phyloP scores from a whole-genome alignment of 35 echinoderm and acorn worm species.

The Lytechinus pictus region DNA sequence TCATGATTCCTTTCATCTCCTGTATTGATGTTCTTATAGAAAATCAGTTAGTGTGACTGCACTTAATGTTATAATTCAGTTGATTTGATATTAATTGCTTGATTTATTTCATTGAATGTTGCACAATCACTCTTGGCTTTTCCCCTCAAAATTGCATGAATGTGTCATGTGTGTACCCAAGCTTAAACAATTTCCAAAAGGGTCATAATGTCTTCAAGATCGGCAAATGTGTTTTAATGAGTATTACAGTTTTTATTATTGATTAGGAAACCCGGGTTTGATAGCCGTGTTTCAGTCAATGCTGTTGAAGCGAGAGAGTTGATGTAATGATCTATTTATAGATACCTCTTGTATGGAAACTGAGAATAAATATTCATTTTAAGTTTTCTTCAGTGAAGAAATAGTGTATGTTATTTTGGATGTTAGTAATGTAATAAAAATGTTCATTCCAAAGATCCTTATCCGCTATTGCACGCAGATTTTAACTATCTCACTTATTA shows the following conservation, averaged over 20 bases:
- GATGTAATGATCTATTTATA: not conserved
- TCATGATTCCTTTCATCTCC: not conserved
- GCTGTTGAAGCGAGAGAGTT: not conserved
- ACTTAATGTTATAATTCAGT: not conserved
- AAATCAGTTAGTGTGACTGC: not conserved
- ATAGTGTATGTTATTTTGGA: no score
- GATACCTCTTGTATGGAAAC: not conserved
- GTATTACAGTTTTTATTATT: not conserved
- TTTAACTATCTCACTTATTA: no score
- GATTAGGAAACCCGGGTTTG: not conserved
- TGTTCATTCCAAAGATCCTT: no score
- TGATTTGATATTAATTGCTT: not conserved
- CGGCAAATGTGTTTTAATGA: not conserved
- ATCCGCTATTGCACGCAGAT: no score
- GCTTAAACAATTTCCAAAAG: no score
- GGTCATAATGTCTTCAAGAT: not conserved
- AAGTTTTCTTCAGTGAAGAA: no score
- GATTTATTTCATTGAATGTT: not conserved
- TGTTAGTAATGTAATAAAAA: no score
- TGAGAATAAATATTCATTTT: not conserved
- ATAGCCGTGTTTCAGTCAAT: not conserved
- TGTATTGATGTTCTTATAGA: not conserved
- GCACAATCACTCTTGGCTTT: not conserved
- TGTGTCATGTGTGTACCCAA: not conserved
- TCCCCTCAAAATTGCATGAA: not conserved